A percentile compares a stretch with the other conserved stretches of the same genome.
Evolutionary conservation across 2,113 vertebrate genomes (phyloP).

Genomic region (Xiphophorus hellerii): DNA sequence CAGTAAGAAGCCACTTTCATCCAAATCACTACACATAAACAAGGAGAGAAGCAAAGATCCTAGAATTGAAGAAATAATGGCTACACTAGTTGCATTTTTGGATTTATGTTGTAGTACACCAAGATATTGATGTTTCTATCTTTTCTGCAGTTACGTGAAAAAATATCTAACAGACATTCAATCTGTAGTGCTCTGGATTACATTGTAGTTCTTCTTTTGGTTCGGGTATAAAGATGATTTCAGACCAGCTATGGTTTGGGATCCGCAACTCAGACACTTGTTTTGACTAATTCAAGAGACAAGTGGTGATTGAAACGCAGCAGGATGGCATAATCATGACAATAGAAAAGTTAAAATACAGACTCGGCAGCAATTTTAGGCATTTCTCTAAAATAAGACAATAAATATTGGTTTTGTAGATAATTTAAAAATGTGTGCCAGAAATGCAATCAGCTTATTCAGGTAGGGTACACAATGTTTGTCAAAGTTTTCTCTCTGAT

Average conservation of each 20-base stretch:
- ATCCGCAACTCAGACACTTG: conserved; percentile 7
- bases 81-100: neutral
- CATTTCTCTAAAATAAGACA: neutral
- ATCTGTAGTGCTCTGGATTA: neutral
- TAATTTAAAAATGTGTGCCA: neutral
- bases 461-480: neutral
- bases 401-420: neutral
- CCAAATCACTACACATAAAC: conserved; percentile 8
- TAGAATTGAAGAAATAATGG: neutral
- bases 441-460: neutral
- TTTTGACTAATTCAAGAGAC: conserved; percentile 10
- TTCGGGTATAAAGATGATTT: neutral
- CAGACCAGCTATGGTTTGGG: conserved; percentile 1
- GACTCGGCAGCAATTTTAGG: neutral
- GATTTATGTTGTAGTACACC: neutral
- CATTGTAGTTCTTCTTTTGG: neutral
- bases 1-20: conserved; percentile 38
- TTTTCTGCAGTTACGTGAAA: neutral
- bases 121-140: neutral
- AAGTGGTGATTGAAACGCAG: conserved; percentile 13
- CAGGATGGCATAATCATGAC: neutral
- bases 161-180: too few species aligned
- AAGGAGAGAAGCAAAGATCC: neutral
- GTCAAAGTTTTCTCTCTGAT: neutral
- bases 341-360: neutral